Percentiles rank a stretch among this genome's conserved stretches.
Evolutionary conservation across 2,113 vertebrate species (phyloP).

Genomic region (Prochilodus magdalenae): DNA sequence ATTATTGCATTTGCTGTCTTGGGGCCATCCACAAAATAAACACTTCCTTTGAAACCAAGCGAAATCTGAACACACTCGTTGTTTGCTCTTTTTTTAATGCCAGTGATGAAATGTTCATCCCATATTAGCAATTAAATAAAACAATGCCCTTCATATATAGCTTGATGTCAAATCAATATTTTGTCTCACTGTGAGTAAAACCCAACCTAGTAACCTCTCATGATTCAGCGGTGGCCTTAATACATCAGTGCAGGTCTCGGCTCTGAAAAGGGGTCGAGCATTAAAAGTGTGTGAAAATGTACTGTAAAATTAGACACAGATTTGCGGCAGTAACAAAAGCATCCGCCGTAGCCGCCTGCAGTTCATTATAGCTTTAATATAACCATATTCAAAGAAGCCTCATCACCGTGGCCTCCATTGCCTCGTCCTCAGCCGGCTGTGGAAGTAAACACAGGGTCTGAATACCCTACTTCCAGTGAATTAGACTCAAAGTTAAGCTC

Average conservation of each 20-base stretch:
- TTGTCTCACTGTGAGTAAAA: neutral
- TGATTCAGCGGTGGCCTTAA: neutral
- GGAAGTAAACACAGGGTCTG: slow-evolving; percentile 9
- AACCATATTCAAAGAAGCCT: neutral
- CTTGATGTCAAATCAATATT: neutral
- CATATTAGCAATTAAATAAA: neutral
- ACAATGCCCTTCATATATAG: neutral
- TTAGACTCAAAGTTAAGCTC: neutral
- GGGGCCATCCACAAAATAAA: neutral
- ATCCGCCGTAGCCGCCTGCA: neutral
- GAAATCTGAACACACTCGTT: neutral
- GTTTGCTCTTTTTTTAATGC: neutral
- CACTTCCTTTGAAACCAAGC: neutral
- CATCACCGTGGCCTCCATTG: neutral
- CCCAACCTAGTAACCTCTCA: neutral
- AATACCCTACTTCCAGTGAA: neutral
- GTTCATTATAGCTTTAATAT: neutral
- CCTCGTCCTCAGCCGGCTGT: neutral
- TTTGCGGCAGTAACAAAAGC: neutral
- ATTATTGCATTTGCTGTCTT: neutral
- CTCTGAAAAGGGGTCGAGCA: neutral
- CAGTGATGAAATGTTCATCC: neutral
- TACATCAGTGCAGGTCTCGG: neutral
- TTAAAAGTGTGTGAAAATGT: neutral
- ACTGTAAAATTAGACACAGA: slow-evolving; percentile 13